Evolutionary conservation across 2,797 vertebrate species (phyloP), one percentile per base, ranked within the genome.

Genomic region (Pseudomugil tenellus): DNA sequence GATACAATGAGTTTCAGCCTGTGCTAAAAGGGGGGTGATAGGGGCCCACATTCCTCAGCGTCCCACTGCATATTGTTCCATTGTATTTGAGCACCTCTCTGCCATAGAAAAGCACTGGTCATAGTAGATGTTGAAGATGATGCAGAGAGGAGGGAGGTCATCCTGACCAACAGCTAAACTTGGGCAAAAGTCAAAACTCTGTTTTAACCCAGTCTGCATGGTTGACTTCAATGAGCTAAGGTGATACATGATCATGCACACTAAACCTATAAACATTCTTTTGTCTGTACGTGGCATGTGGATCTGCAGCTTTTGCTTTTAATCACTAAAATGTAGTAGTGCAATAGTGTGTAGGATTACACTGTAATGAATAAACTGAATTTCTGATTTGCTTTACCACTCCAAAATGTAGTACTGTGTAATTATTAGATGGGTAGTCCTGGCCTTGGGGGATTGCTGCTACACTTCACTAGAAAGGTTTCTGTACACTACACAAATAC

Each of bases 1-100:
- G 91, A 92, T 90, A 92, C 89, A 93, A 92, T 87, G 84, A 93
- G 89, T 93, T 88, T 93, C 89, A 85, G 93, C 90, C 86, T 78
- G 85, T 86, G 80, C 71, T 83, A 84, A 90, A 92, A 92, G 79
- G 89, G 72, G 79, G 76, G 90, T 91, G 92, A 90, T 83, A 78
- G 43, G 88, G 57, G 89, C 87, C 92, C 87, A 89, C 92, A 95
- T 95, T 95, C 92, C 77, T 91, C 61, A 12, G 70, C 91, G 87
- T 93, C 94, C 94, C 83, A 95, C 92, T 13, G 72, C 56, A 77
- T 84, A 89, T 93, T 92, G 92, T 93, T 93, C 92, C 61, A 89
- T 93, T 93, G 92, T 93, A 79, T 83, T 58, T 81, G 74, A 87
- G 79, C 92, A 93, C 89, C 92, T 95, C 92, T 93, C 67, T 88